Evolutionary conservation across 53 echinoderm and acorn worm species (phyloP), one percentile per base, ranked within the genome.

Genomic region (Antedon mediterranea): DNA sequence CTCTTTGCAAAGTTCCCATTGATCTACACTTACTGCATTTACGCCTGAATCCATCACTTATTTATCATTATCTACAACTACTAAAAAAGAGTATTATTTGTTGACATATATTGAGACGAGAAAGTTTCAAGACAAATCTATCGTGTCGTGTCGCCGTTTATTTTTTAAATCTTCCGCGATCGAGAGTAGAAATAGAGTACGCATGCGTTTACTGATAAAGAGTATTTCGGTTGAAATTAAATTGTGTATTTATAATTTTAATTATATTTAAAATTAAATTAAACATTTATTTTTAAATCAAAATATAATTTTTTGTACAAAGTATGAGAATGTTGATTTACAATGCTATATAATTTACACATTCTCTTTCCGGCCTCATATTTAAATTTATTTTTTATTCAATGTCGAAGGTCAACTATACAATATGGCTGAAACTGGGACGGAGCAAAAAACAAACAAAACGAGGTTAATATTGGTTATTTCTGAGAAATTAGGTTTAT

Each of bases 1-100:
- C 76, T 94, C 94, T 83, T 94, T 94, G 34, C 94, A 89, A 15
- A 94, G 86, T 72, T 94, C 94, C 94, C 94, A 94, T 77, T 91
- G 88, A 82, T 93, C 94, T 29, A 82, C 33, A 28, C 73, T 84
- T 79, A 84, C 79, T 18, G 32, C 57, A 23, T 41, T 41, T 7
- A 13, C 4, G 13, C 41, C 13, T 41, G 57, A 57, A 6, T 57
- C 57, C 79, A 32, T 2, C 41, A 41, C 32, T 37, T n/a, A 28
- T 71, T 33, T 29, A 6, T 29, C 29, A 32, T 28, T 30, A 31
- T 43, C 71, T 32, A 76, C n/a, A 32, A 70, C 33, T 71, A 71
- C 33, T 34, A 76, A 77, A 71, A 82, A 82, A 43, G 71, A 31
- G 15, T 20, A 37, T 4, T 33, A 26, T 30, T 75, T 44, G 43